Base-by-base conservation (phyloP, 1,140 invertebrate species). In the Amyelois transitella region DNA sequence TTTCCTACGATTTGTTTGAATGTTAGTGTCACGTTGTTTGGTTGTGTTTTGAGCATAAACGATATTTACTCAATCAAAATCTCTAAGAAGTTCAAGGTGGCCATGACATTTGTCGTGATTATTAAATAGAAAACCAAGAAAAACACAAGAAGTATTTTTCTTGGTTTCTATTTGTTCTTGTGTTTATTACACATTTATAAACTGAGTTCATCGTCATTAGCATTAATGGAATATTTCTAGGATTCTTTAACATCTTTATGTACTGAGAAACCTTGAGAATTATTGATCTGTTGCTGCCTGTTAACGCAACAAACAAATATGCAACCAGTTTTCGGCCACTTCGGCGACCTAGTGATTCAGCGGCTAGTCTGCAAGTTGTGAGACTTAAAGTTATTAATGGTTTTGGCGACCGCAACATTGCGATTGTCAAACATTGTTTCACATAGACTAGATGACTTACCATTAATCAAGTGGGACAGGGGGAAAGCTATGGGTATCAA, bases 401-500 rank as follows among this genome's bases (percentile, higher is more conserved):
- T 48, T 48, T 48, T 48, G 10, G 12, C 19, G 18, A 10, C 18
- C 19, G 45, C 18, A 48, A 48, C n/a, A 21, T 48, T 48, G 51
- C 47, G 17, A 48, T 43, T 52, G 53, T 55, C 53, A 32, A 57
- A 28, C 28, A 57, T 51, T 51, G 49, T 48, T 52, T 49, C 58
- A 64, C 43, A 57, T 51, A 44, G 55, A 48, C 49, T 48, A 59
- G 62, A 63, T 66, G 58, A 72, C 77, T 77, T 69, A 84, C 81
- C 78, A 78, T 84, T 75, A 77, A 84, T 77, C 63, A 75, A 75
- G 52, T 64, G 60, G 60, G 60, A 62, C 60, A 61, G 60, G 56
- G 70, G 66, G 68, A 71, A 75, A 72, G 70, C 71, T 65, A 53
- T 54, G 63, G 60, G 62, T 65, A 66, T 64, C 64, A 69, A 72